Conservation (phyloP, 2,113 vertebrate genomes). For the Nerophis lumbriciformis region DNA sequence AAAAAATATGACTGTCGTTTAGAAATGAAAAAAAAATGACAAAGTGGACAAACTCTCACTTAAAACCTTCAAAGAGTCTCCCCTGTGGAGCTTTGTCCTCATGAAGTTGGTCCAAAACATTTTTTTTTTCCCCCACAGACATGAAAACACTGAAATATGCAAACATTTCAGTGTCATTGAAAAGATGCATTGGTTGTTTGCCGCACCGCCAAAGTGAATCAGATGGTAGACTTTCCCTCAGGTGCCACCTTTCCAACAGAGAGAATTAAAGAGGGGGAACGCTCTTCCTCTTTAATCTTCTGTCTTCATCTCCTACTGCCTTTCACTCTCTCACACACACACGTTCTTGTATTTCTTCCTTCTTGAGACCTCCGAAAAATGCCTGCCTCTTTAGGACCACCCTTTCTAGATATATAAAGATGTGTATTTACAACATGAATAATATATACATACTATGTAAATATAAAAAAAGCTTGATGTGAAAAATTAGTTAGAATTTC, state of each 20-base stretch:
- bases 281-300: slow-evolving; percentile 19
- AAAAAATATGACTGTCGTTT: no score
- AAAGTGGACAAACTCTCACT: no score
- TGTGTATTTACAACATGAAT: no score
- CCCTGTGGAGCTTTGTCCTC: neutral
- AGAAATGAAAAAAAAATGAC: no score
- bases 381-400: no score
- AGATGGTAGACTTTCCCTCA: slow-evolving; percentile 69
- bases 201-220: slow-evolving; percentile 66
- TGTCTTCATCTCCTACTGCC: slow-evolving; percentile 18
- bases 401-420: no score
- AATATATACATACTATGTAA: no score
- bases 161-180: slow-evolving; percentile 60
- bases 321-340: slow-evolving; percentile 1
- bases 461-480: no score
- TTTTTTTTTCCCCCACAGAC: neutral
- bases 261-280: slow-evolving; percentile 59
- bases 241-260: slow-evolving; percentile 66
- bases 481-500: no score
- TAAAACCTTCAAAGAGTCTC: no score
- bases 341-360: no score
- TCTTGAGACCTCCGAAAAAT: no score
- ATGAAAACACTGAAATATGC: slow-evolving; percentile 19
- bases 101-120: neutral
- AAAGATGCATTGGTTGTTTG: slow-evolving; percentile 70